Evolutionary conservation across 2,113 vertebrate species (phyloP).

Genomic region (Hippocampus barbouri): DNA sequence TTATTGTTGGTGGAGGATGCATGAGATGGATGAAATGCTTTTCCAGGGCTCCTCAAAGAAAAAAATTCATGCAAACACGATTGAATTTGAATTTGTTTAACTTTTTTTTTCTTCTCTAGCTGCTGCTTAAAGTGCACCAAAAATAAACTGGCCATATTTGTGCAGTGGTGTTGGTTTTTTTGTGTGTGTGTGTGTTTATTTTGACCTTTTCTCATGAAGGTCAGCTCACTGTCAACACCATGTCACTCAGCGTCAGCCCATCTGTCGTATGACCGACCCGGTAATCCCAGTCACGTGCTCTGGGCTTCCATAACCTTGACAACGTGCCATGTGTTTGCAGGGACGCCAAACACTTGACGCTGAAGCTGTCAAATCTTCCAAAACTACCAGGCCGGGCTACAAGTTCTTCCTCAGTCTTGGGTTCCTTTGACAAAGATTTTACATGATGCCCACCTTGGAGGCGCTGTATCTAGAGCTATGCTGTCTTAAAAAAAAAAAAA

Average conservation of each 20-base stretch:
- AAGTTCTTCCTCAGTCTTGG: neutral
- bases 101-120: slow-evolving; percentile 25
- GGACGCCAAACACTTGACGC: neutral
- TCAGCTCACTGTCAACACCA: neutral
- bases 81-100: slow-evolving; percentile 20
- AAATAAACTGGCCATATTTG: neutral
- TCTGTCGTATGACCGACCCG: neutral
- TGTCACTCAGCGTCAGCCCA: neutral
- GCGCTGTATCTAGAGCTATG: neutral
- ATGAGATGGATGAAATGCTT: too few relatives aligned
- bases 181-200: neutral
- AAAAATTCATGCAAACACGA: neutral
- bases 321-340: neutral
- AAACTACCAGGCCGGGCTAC: neutral
- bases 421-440: neutral
- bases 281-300: neutral
- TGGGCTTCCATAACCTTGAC: neutral
- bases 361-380: neutral
- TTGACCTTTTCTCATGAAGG: neutral
- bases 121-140: neutral
- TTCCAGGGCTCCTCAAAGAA: too few relatives aligned
- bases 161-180: neutral
- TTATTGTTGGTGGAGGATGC: slow-evolving; percentile 56
- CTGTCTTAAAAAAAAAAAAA: neutral
- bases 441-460: neutral